These are phyloP conservation scores for Laticauda laticaudata DNA, from an alignment of 2,113 vertebrate genomes.

Conservation along the genomic window DNA sequence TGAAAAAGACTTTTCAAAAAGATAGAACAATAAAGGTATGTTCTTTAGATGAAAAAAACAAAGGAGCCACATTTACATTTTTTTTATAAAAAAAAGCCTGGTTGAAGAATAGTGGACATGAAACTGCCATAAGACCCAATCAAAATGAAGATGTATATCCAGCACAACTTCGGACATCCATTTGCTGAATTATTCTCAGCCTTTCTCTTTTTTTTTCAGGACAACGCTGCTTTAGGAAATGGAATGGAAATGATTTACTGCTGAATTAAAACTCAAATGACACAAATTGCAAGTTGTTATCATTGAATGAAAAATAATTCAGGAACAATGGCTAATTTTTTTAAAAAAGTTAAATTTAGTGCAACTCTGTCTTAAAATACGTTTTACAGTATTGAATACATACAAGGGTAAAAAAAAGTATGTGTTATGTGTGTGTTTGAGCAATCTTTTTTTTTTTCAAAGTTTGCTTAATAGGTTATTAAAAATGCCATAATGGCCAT, in stretches of 20 bases:
- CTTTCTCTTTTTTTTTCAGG: slow-evolving; percentile 74
- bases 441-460: slow-evolving; percentile 84
- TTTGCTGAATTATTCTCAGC: slow-evolving; percentile 77
- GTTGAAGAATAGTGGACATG: slow-evolving; percentile 80
- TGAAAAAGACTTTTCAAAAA: slow-evolving; percentile 79
- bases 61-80: slow-evolving; percentile 80
- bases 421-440: slow-evolving; percentile 97
- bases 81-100: slow-evolving; percentile 69
- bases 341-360: slow-evolving; percentile 85
- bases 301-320: slow-evolving; percentile 82
- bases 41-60: slow-evolving; percentile 76
- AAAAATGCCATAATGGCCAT: slow-evolving; percentile 86
- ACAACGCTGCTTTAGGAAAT: slow-evolving; percentile 80
- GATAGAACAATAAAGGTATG: slow-evolving; percentile 79
- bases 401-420: slow-evolving; percentile 98
- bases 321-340: slow-evolving; percentile 90
- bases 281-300: slow-evolving; percentile 76
- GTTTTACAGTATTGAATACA: slow-evolving; percentile 99
- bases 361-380: slow-evolving; percentile 99
- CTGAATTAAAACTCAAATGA: slow-evolving; percentile 83
- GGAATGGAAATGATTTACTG: slow-evolving; percentile 83
- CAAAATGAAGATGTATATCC: slow-evolving; percentile 80
- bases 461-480: slow-evolving; percentile 91
- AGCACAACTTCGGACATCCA: slow-evolving; percentile 83
- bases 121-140: slow-evolving; percentile 81